These are phyloP conservation scores for Drosophila macrospina DNA, from an alignment of 2,888 invertebrate species.

Conservation along the genomic window DNA sequence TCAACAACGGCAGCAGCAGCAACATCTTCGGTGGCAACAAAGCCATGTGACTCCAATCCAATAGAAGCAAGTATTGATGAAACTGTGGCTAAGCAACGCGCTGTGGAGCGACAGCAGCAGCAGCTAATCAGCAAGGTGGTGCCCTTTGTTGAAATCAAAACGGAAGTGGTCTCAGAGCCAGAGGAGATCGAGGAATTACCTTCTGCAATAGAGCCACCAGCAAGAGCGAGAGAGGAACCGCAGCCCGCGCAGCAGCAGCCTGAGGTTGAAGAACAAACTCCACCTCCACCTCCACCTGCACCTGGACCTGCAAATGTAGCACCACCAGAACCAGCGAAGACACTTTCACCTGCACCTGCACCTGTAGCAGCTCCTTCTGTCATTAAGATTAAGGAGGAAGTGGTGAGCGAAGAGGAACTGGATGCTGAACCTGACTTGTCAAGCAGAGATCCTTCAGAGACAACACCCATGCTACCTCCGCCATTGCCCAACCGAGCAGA, in stretches of 20 bases:
- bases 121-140: slow-evolving; percentile 74
- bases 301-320: slow-evolving; percentile 1
- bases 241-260: slow-evolving; percentile 49
- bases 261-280: background rate
- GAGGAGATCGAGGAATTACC: slow-evolving; percentile 64
- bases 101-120: slow-evolving; percentile 64
- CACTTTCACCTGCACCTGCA: background rate
- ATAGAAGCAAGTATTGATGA: slow-evolving; percentile 22
- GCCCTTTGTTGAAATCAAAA: slow-evolving; percentile 82
- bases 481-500: slow-evolving; percentile 12
- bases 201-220: background rate
- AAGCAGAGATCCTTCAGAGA: background rate
- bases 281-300: background rate
- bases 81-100: slow-evolving; percentile 40
- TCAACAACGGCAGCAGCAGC: slow-evolving; percentile 2
- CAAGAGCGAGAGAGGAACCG: background rate
- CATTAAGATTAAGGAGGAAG: slow-evolving; percentile 73
- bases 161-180: slow-evolving; percentile 72
- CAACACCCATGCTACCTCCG: slow-evolving; percentile 41
- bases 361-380: background rate
- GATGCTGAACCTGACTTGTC: slow-evolving; percentile 39
- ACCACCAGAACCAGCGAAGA: background rate
- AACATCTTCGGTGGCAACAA: background rate
- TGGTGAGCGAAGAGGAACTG: slow-evolving; percentile 79
- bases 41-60: slow-evolving; percentile 17